Base-by-base conservation (phyloP, 2,113 vertebrate species). In the Salminus brasiliensis region DNA sequence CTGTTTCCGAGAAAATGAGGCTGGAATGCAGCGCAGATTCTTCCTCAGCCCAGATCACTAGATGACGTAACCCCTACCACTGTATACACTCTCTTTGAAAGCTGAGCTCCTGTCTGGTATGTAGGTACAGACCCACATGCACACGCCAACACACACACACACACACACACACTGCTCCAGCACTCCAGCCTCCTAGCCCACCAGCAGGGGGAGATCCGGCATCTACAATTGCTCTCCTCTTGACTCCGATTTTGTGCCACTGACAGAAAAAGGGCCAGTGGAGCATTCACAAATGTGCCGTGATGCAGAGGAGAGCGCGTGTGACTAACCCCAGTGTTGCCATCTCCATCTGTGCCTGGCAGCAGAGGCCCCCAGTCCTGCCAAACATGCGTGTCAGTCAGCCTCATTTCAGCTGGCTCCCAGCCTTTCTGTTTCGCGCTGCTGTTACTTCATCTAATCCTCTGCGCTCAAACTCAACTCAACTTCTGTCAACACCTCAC, bases 361-460 rank as follows among this genome's bases (percentile, higher is more conserved):
- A 86, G 85, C 78, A 81, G 84, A 82, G 68, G 83, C 81, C 59
- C 74, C 30, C 55, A 18, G 83, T 83, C 84, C 81, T 82, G 88
- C 88, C 91, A 92, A 93, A 89, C 88, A 83, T 85, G 89, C 86
- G 76, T 88, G 88, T 91, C 91, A 92, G 73, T 92, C 89, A 92
- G 81, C 59, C 87, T 86, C 76, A 85, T 86, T 88, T 87, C 78
- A 76, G 81, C 83, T 91, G 87, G 87, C 86, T 55, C 77, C 52
- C 77, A 72, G 60, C 39, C 71, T 74, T 27, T 30, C 57, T 21
- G n/a, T 78, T 81, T 81, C 72, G 76, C 71, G 80, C 74, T 72
- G 53, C 78, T 81, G 73, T 81, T 66, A 65, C 84, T 82, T 74
- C 52, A 79, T 49, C 59, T 78, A 75, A 84, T 81, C 59, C 74